Evolutionary conservation across 2,113 vertebrate species (phyloP).

Genomic region (Meles meles): DNA sequence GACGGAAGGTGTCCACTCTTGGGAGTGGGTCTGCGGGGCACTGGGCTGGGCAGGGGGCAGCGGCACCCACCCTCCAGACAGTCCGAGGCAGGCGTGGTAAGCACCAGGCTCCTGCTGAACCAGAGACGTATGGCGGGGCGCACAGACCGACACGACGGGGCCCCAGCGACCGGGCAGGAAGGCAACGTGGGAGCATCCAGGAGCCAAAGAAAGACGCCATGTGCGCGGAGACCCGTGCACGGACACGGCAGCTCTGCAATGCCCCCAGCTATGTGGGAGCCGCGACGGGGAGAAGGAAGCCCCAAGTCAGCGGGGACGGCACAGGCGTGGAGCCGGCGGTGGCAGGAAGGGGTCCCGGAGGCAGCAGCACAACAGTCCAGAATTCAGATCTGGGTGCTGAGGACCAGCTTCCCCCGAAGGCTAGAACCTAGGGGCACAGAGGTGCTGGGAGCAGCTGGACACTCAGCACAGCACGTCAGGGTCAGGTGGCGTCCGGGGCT

Average conservation of each 20-base stretch:
- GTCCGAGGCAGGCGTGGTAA: not conserved
- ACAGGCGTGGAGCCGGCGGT: fast-evolving
- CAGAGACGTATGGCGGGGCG: not conserved
- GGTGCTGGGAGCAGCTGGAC: not conserved
- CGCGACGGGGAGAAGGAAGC: not conserved
- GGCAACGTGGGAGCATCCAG: not conserved
- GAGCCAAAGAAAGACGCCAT: fast-evolving
- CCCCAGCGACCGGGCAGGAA: not conserved
- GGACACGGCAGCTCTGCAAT: no score
- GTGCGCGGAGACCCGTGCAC: not conserved
- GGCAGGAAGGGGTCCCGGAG: not conserved
- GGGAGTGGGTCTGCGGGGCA: not conserved
- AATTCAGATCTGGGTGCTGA: not conserved
- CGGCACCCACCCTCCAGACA: not conserved
- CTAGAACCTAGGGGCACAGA: fast-evolving
- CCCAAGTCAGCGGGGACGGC: not conserved
- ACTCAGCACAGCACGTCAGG: fast-evolving
- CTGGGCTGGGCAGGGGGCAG: not conserved
- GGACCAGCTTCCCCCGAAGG: not conserved
- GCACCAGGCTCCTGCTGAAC: not conserved
- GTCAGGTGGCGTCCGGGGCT: not conserved
- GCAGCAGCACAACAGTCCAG: not conserved
- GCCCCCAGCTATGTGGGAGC: fast-evolving
- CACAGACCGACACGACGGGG: not conserved
- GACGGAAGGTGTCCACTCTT: not conserved